phyloP scores from a whole-genome alignment of 2,113 vertebrate genomes.

The Gallinago jamesoni region DNA sequence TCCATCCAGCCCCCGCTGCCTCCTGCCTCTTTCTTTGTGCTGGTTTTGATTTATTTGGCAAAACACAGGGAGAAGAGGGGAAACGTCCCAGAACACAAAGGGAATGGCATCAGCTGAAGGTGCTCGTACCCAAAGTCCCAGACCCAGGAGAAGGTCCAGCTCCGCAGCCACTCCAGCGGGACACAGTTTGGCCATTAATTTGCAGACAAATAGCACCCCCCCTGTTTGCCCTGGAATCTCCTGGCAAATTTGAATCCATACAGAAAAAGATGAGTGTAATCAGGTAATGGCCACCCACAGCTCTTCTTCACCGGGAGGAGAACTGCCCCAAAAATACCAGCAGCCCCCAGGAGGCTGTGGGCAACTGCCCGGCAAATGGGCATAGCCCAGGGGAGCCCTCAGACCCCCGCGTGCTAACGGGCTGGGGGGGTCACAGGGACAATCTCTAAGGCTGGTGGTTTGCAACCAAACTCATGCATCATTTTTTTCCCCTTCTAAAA shows the following conservation, averaged over 20 bases:
- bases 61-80: not conserved
- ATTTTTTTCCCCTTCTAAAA: not conserved
- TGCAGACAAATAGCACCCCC: not conserved
- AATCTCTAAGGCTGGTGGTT: accelerated
- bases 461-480: accelerated
- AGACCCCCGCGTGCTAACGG: accelerated
- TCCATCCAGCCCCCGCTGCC: not conserved
- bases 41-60: accelerated
- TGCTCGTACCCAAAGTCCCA: accelerated
- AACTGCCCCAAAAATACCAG: not conserved
- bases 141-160: not conserved
- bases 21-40: not conserved
- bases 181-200: accelerated
- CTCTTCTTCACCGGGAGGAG: too few relatives aligned
- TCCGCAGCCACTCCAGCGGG: accelerated
- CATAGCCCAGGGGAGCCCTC: accelerated
- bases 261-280: not conserved
- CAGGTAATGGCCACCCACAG: accelerated
- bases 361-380: accelerated
- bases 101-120: not conserved
- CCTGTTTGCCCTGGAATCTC: accelerated
- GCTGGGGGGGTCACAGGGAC: not conserved
- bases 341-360: accelerated
- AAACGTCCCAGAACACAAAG: not conserved
- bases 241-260: accelerated